These are phyloP conservation scores for Oscarella lobularis DNA, from an alignment of 37 sponge, comb jelly and placozoan species.

Conservation along the genomic window DNA sequence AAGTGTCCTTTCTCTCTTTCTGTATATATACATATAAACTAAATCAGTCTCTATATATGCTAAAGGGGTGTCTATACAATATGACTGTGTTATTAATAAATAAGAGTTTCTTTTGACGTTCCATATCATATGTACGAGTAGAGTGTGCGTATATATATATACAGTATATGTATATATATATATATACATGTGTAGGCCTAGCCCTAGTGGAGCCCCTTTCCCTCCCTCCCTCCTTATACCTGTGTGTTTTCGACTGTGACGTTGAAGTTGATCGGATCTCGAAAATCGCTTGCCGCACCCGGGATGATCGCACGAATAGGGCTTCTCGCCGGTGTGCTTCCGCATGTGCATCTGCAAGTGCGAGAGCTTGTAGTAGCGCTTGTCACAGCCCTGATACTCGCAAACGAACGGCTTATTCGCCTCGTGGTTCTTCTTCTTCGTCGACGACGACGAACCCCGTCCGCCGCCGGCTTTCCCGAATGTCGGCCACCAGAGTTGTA, in stretches of 20 bases:
- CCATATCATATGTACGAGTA: too few species aligned
- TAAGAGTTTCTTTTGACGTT: too few species aligned
- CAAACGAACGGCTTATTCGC: conserved; percentile 86
- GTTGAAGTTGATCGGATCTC: conserved; percentile 73
- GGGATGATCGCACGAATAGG: conserved; percentile 73
- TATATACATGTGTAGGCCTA: not conserved
- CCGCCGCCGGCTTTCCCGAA: not conserved
- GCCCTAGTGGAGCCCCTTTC: not conserved
- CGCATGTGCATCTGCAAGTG: conserved; percentile 89
- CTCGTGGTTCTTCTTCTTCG: conserved; percentile 48
- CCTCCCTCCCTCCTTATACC: conserved; percentile 25
- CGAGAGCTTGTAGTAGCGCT: conserved; percentile 80
- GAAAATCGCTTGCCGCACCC: conserved; percentile 87
- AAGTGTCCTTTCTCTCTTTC: too few species aligned
- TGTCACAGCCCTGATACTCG: conserved; percentile 78
- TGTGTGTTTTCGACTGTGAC: conserved; percentile 83
- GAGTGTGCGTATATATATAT: too few species aligned
- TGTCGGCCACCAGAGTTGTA: too few species aligned
- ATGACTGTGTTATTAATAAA: too few species aligned
- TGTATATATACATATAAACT: too few species aligned
- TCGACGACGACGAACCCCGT: too few species aligned
- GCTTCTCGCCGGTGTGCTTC: conserved; percentile 95
- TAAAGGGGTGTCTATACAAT: too few species aligned
- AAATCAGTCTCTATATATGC: too few species aligned
- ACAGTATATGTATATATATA: not conserved